phyloP scores from a whole-genome alignment of 2,888 invertebrate genomes.

The Phymatocera aterrima region DNA sequence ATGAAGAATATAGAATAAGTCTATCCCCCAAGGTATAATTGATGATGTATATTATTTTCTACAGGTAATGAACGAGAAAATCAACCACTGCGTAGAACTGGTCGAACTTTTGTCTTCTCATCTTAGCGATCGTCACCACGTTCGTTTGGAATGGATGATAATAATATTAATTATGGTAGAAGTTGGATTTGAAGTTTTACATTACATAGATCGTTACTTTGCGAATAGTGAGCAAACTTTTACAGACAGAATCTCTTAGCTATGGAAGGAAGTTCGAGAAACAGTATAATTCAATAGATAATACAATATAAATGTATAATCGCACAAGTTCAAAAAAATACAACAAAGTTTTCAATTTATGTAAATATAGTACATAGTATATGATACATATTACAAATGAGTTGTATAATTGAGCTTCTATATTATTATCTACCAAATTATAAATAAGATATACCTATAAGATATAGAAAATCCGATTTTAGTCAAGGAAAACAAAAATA shows the following conservation, averaged over 20 bases:
- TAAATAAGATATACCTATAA: no score
- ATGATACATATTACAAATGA: no score
- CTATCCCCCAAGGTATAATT: not conserved
- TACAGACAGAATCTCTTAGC: not conserved
- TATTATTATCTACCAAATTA: no score
- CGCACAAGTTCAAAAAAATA: no score
- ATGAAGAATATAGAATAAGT: not conserved
- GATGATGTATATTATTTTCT: constrained; percentile 53
- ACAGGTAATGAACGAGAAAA: constrained; percentile 95
- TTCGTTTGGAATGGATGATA: constrained; percentile 97
- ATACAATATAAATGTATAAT: not conserved
- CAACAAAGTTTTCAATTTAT: no score
- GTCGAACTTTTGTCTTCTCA: constrained; percentile 92
- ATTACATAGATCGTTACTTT: constrained; percentile 82
- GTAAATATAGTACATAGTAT: no score
- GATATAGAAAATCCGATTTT: no score
- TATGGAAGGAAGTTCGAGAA: no score
- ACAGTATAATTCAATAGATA: not conserved
- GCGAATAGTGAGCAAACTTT: constrained; percentile 48
- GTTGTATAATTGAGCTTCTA: no score
- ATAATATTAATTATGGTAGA: constrained; percentile 96
- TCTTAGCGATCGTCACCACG: constrained; percentile 94
- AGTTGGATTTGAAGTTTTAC: constrained; percentile 90
- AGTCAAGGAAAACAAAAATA: no score
- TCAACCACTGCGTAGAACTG: constrained; percentile 95